Evolutionary conservation across 2,113 vertebrate genomes (phyloP).

Genomic region (Sisor rabdophorus): DNA sequence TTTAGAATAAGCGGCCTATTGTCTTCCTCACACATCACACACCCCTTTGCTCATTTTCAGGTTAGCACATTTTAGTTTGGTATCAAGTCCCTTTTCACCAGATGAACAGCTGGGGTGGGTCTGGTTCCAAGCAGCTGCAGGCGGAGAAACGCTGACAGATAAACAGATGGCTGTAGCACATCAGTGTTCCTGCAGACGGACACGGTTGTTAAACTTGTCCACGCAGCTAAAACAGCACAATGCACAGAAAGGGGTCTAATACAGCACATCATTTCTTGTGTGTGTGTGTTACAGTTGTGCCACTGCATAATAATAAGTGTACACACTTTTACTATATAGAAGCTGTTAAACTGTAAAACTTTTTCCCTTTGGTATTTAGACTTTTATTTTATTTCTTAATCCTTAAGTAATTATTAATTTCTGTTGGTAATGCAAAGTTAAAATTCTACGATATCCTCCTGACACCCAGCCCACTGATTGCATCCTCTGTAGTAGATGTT

Average conservation of each 20-base stretch:
- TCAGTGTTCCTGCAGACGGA: conserved; percentile 13
- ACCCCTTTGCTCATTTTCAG: conserved; percentile 11
- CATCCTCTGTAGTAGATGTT: too few species aligned
- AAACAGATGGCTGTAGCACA: conserved; percentile 33
- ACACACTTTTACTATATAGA: background rate
- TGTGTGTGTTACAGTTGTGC: conserved; percentile 1
- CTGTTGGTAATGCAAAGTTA: too few species aligned
- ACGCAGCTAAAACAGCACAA: conserved; percentile 17
- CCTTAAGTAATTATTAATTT: too few species aligned
- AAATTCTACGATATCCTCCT: too few species aligned
- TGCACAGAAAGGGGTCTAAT: background rate
- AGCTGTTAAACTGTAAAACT: too few species aligned
- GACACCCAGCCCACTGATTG: too few species aligned
- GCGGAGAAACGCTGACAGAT: conserved; percentile 29
- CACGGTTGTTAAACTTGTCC: conserved; percentile 30
- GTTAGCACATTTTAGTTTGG: conserved; percentile 1
- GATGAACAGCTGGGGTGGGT: conserved; percentile 30
- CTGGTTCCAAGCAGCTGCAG: conserved; percentile 22
- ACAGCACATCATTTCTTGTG: conserved; percentile 14
- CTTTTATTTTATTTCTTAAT: too few species aligned
- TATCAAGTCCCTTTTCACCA: conserved; percentile 21
- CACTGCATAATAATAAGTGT: conserved; percentile 1
- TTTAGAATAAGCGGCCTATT: background rate
- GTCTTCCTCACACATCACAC: background rate
- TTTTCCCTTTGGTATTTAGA: too few species aligned